Conservation (phyloP, 1,140 invertebrate species). For the Hestina assimilis region DNA sequence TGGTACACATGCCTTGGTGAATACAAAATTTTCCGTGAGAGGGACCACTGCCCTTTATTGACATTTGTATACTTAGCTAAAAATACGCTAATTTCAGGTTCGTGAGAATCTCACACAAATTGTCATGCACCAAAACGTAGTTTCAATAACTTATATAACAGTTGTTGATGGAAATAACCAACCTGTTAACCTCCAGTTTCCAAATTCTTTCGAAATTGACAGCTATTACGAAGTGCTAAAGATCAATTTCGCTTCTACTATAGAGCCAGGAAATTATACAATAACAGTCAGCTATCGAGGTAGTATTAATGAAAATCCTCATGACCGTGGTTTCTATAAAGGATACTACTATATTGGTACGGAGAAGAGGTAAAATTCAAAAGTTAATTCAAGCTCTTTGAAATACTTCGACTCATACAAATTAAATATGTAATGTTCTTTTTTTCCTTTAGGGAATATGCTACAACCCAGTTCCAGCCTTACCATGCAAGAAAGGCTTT, state of each 20-base stretch:
- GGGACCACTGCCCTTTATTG: too few relatives aligned
- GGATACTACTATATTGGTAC: constrained; percentile 56
- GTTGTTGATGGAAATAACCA: constrained; percentile 33
- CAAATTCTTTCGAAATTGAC: constrained; percentile 45
- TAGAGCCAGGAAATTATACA: constrained; percentile 46
- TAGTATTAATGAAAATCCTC: constrained; percentile 53
- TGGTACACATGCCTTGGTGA: too few relatives aligned
- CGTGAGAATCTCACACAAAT: constrained; percentile 49
- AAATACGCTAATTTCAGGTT: constrained; percentile 39
- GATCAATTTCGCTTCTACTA: constrained; percentile 46
- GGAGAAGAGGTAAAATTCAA: constrained; percentile 35
- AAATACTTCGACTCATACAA: neutral
- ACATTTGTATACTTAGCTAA: neutral
- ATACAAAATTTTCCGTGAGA: too few relatives aligned
- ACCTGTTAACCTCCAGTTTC: constrained; percentile 38
- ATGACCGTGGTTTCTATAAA: constrained; percentile 64
- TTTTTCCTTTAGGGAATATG: constrained; percentile 77
- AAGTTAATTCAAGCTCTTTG: neutral
- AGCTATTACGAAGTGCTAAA: constrained; percentile 52
- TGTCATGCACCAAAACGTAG: constrained; percentile 63
- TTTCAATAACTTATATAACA: constrained; percentile 42
- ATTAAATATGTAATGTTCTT: neutral
- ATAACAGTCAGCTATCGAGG: constrained; percentile 52
- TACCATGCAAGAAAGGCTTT: constrained; percentile 89
- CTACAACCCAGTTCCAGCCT: constrained; percentile 90